Conservation (phyloP, 1,140 invertebrate species). For the Lordiphosa mommai region DNA sequence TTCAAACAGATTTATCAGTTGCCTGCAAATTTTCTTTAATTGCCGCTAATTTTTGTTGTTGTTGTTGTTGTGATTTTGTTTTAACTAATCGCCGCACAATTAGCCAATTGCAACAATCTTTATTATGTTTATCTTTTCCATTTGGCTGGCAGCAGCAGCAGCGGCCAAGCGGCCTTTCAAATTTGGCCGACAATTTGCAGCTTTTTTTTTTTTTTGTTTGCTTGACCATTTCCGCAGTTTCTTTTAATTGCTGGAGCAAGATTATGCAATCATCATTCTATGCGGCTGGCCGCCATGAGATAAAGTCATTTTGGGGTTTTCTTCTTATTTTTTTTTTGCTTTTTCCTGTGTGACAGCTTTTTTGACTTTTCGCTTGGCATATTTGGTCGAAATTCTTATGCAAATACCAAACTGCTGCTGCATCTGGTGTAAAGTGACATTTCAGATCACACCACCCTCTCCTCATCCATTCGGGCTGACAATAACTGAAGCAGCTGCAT, state of each 20-base stretch:
- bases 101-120: constrained; percentile 54
- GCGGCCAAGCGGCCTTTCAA: constrained; percentile 34
- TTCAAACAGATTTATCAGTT: constrained; percentile 55
- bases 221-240: constrained; percentile 27
- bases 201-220: constrained; percentile 26
- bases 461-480: constrained; percentile 10
- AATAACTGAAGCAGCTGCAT: constrained; percentile 25
- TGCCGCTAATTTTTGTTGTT: constrained; percentile 55
- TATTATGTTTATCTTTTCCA: constrained; percentile 52
- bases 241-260: not conserved
- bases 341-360: constrained; percentile 5
- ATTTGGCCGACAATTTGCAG: constrained; percentile 27
- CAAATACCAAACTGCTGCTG: constrained; percentile 28
- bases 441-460: not conserved
- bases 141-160: constrained; percentile 22
- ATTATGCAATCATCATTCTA: no score
- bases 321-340: constrained; percentile 4
- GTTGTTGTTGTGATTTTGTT: not conserved
- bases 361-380: constrained; percentile 7
- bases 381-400: constrained; percentile 3
- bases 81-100: constrained; percentile 37
- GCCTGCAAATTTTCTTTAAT: constrained; percentile 63
- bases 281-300: no score
- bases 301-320: not conserved
- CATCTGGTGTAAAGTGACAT: constrained; percentile 13